A percentile compares a stretch with the other conserved stretches of the same genome.
phyloP scores from a whole-genome alignment of 2,113 vertebrate species.

The Dipodomys spectabilis region DNA sequence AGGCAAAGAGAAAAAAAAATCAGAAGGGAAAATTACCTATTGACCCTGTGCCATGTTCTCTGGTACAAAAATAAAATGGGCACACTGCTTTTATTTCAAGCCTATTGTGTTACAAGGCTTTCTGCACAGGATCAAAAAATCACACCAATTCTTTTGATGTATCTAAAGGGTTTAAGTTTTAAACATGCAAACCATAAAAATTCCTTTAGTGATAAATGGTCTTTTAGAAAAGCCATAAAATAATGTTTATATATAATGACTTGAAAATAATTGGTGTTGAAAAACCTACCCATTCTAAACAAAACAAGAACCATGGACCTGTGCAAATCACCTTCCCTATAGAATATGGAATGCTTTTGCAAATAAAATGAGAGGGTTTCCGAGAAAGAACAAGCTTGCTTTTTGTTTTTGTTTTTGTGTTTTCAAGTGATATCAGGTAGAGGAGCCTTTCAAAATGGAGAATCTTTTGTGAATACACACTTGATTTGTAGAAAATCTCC shows the following conservation, averaged over 20 bases:
- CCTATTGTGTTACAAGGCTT: not conserved
- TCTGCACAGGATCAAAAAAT: not conserved
- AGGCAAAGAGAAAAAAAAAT: not conserved
- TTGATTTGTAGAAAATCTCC: not conserved
- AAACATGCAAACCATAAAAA: not conserved
- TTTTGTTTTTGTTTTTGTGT: not conserved
- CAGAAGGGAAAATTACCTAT: not conserved
- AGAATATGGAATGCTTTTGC: not conserved
- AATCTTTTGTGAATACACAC: not conserved
- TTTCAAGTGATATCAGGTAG: not conserved
- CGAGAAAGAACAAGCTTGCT: not conserved
- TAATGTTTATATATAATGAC: conserved; percentile 15
- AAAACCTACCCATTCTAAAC: conserved; percentile 9
- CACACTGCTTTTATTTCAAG: conserved; percentile 31
- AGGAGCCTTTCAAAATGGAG: not conserved
- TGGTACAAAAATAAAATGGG: not conserved
- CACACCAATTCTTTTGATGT: not conserved
- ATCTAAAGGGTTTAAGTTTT: conserved; percentile 7
- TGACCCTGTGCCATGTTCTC: not conserved
- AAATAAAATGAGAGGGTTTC: conserved; percentile 7
- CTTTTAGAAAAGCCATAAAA: conserved; percentile 15
- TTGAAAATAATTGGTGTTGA: conserved; percentile 42
- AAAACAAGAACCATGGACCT: conserved; percentile 25
- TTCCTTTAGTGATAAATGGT: conserved; percentile 47
- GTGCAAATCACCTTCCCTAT: not conserved